Evolutionary conservation across 2,113 vertebrate genomes (phyloP).

Genomic region (Peromyscus maniculatus): DNA sequence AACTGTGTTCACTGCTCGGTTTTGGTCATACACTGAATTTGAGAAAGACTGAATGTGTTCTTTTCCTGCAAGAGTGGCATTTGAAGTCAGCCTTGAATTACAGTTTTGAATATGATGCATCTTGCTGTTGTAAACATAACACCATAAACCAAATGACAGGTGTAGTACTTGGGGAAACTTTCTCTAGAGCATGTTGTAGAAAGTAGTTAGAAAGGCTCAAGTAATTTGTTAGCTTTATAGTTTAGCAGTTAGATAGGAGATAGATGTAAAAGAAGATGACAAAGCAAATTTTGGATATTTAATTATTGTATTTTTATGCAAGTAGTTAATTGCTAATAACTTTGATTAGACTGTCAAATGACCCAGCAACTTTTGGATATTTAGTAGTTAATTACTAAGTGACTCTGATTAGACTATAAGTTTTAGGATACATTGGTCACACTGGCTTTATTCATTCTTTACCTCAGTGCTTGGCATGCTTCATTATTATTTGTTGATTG

Average conservation of each 20-base stretch:
- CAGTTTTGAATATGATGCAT: background rate
- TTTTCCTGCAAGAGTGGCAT: background rate
- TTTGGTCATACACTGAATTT: background rate
- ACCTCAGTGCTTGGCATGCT: background rate
- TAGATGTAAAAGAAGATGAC: background rate
- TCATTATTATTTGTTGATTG: constrained; percentile 38
- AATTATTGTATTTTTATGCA: background rate
- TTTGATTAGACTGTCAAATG: background rate
- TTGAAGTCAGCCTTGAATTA: constrained; percentile 29
- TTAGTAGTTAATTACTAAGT: background rate
- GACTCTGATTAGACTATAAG: background rate
- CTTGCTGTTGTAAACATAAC: background rate
- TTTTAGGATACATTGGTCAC: background rate
- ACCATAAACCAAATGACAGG: background rate
- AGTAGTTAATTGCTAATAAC: background rate
- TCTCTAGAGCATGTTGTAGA: background rate
- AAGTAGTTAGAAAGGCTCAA: constrained; percentile 11
- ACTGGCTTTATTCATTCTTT: constrained; percentile 29
- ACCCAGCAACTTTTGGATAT: background rate
- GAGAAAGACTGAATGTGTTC: background rate
- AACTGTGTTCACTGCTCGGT: background rate
- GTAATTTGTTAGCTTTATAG: background rate
- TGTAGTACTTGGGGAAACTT: background rate
- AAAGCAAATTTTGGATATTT: background rate
- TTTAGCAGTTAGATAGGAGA: background rate